These are phyloP conservation scores for Drepana falcataria DNA, from an alignment of 2,888 invertebrate species.

Conservation along the genomic window DNA sequence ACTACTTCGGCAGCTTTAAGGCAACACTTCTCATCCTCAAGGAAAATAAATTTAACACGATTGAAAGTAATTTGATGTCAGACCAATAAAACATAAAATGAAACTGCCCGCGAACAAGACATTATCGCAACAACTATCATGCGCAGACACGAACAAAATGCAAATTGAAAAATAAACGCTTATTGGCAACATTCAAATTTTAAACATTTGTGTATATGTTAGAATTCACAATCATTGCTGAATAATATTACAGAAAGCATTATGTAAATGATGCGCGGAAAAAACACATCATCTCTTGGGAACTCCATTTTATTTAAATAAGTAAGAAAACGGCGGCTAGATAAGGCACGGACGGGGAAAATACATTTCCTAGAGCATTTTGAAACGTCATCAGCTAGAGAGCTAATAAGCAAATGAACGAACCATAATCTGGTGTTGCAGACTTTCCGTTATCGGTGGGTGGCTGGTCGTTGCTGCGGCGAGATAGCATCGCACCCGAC, in stretches of 20 bases:
- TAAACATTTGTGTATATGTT: not conserved
- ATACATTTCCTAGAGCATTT: constrained; percentile 48
- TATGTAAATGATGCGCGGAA: constrained; percentile 11
- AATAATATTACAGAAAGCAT: constrained; percentile 13
- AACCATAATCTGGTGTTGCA: constrained; percentile 46
- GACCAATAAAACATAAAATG: constrained; percentile 40
- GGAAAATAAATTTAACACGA: constrained; percentile 32
- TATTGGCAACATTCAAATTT: not conserved
- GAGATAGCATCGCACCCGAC: constrained; percentile 66
- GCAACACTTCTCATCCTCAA: not conserved
- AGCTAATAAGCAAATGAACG: constrained; percentile 66
- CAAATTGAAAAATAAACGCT: constrained; percentile 5
- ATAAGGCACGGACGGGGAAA: constrained; percentile 58
- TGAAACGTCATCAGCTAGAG: constrained; percentile 48
- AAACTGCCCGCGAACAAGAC: constrained; percentile 23
- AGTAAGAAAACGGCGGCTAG: constrained; percentile 32
- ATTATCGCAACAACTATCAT: constrained; percentile 32
- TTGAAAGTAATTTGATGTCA: constrained; percentile 31
- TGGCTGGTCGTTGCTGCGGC: constrained; percentile 43
- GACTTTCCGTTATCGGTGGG: constrained; percentile 52
- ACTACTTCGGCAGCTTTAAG: too few relatives aligned
- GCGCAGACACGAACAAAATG: constrained; percentile 10
- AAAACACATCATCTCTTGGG: constrained; percentile 28
- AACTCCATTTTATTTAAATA: constrained; percentile 42
- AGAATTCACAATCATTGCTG: constrained; percentile 8